These are phyloP conservation scores for Trissolcus brochymenae DNA, from an alignment of 2,888 invertebrate species.

Conservation along the genomic window DNA sequence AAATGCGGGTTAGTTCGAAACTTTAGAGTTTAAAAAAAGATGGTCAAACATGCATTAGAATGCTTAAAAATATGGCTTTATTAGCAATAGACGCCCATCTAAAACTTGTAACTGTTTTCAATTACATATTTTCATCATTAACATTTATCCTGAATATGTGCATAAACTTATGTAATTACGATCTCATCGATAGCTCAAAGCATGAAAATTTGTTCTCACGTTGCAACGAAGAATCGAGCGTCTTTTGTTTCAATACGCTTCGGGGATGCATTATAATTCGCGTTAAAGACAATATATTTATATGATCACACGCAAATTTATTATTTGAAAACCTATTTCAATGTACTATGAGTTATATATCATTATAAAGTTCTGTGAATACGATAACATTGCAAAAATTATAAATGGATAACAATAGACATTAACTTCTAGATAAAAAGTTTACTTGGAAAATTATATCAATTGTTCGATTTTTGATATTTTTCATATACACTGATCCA, in stretches of 20 bases:
- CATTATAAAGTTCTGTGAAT: no score
- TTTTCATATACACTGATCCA: no score
- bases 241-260: conserved; percentile 21
- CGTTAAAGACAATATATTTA: conserved; percentile 6
- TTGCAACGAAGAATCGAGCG: conserved; percentile 23
- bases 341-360: neutral
- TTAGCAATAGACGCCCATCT: no score
- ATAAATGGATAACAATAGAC: neutral
- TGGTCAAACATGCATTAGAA: neutral
- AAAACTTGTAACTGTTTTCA: conserved; percentile 8
- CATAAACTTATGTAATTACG: conserved; percentile 32
- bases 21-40: neutral
- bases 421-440: no score
- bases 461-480: conserved; percentile 16
- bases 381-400: neutral
- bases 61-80: neutral
- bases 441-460: conserved; percentile 23
- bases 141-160: conserved; percentile 35
- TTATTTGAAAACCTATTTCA: neutral
- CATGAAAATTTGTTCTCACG: conserved; percentile 43
- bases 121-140: conserved; percentile 7
- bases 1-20: neutral
- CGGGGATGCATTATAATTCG: conserved; percentile 13
- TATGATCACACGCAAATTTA: conserved; percentile 3
- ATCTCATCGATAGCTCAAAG: conserved; percentile 24